A percentile compares a stretch with the other conserved stretches of the same genome.
Evolutionary conservation across 2,797 vertebrate species (phyloP).

Genomic region (Myoxocephalus aenaeus): DNA sequence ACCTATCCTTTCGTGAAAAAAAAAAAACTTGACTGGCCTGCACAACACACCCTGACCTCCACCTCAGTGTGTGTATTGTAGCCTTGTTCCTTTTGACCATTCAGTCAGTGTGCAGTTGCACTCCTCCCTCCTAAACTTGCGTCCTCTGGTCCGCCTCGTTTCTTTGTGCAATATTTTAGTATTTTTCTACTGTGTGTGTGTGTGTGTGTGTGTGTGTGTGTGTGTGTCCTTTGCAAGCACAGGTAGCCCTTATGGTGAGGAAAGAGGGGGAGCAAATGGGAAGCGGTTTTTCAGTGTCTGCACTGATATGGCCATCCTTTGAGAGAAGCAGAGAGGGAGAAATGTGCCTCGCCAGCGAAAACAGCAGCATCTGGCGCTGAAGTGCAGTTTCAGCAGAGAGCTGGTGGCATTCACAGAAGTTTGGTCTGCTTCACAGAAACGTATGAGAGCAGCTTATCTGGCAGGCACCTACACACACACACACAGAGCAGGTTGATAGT

Average conservation of each 20-base stretch:
- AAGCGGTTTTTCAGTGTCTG: conserved; percentile 67
- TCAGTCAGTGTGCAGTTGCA: not conserved
- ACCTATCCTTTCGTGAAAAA: not conserved
- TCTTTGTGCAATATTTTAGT: conserved; percentile 7
- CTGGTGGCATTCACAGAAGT: conserved; percentile 81
- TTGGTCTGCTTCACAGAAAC: conserved; percentile 74
- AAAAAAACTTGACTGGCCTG: not conserved
- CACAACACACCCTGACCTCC: not conserved
- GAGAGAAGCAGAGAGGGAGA: conserved; percentile 62
- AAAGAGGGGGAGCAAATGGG: conserved; percentile 44
- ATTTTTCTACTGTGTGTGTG: not conserved
- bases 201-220: conserved; percentile 1
- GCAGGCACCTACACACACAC: conserved; percentile 44
- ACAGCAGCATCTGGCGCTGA: conserved; percentile 69
- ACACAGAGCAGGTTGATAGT: conserved; percentile 67
- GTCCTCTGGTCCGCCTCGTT: conserved; percentile 5
- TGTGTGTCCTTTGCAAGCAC: conserved; percentile 30
- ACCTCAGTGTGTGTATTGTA: not conserved
- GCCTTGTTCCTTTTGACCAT: not conserved
- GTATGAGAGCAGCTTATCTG: conserved; percentile 81
- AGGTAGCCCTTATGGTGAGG: conserved; percentile 50
- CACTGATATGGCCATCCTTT: conserved; percentile 77
- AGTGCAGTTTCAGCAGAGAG: conserved; percentile 84
- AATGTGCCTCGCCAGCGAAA: conserved; percentile 74
- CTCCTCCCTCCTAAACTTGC: not conserved